phyloP scores from a whole-genome alignment of 2,888 invertebrate genomes.

The Gnatocerus cornutus region DNA sequence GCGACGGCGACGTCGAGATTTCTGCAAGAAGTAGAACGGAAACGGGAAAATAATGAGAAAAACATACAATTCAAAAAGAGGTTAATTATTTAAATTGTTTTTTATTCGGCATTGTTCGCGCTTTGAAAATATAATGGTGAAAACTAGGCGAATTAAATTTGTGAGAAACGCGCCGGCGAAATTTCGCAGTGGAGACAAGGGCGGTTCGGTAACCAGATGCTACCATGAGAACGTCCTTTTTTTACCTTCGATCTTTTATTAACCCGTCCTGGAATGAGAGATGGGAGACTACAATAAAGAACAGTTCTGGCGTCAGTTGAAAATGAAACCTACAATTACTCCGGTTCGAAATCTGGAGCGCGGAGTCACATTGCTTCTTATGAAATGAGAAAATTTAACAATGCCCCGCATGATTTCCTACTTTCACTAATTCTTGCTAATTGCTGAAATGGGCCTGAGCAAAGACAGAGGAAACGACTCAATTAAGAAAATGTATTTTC shows the following conservation, averaged over 20 bases:
- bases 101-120: slow-evolving; percentile 36
- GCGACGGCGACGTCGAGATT: slow-evolving; percentile 24
- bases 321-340: slow-evolving; percentile 34
- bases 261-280: slow-evolving; percentile 5
- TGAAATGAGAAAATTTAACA: slow-evolving; percentile 24
- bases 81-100: slow-evolving; percentile 45
- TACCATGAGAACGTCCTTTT: slow-evolving; percentile 68
- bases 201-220: slow-evolving; percentile 65
- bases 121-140: slow-evolving; percentile 44
- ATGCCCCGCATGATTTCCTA: slow-evolving; percentile 13
- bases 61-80: slow-evolving; percentile 19
- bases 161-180: slow-evolving; percentile 24
- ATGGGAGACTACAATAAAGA: slow-evolving; percentile 29
- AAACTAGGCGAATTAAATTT: slow-evolving; percentile 47
- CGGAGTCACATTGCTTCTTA: slow-evolving; percentile 8
- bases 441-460: slow-evolving; percentile 7
- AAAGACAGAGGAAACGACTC: slow-evolving; percentile 35
- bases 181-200: slow-evolving; percentile 20
- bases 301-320: slow-evolving; percentile 27
- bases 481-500: slow-evolving; percentile 30
- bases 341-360: slow-evolving; percentile 9
- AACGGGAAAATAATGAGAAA: slow-evolving; percentile 33
- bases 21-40: slow-evolving; percentile 42
- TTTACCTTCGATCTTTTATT: slow-evolving; percentile 35
- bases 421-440: slow-evolving; percentile 33